These are phyloP conservation scores for Muschampia staudingeri DNA, from an alignment of 2,888 invertebrate species.

Conservation along the genomic window DNA sequence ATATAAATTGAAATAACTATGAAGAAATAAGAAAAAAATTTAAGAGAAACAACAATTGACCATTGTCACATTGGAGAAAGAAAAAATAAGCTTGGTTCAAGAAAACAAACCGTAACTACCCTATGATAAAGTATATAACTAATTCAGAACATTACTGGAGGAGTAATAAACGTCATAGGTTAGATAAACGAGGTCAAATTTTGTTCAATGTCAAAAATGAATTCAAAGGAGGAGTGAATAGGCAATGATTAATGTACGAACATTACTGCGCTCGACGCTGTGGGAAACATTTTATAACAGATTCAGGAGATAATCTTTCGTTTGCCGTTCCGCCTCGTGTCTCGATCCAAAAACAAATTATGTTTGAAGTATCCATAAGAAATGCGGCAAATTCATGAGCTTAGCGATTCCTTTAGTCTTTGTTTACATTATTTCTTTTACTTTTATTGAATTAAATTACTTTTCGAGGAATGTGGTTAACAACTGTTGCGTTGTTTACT, in stretches of 20 bases:
- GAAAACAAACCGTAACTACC: neutral
- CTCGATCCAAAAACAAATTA: constrained; percentile 72
- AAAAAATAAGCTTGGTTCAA: too few species aligned
- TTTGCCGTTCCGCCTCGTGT: constrained; percentile 78
- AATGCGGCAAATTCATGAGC: constrained; percentile 33
- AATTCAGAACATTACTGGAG: constrained; percentile 62
- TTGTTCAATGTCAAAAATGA: constrained; percentile 72
- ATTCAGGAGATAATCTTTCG: constrained; percentile 79
- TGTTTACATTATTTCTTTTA: constrained; percentile 18
- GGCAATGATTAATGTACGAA: constrained; percentile 82
- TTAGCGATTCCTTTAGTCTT: constrained; percentile 17
- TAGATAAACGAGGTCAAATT: constrained; percentile 76
- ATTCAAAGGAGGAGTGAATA: constrained; percentile 69
- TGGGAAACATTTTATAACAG: constrained; percentile 78
- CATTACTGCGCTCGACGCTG: constrained; percentile 75
- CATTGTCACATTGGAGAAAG: too few species aligned
- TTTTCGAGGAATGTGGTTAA: neutral
- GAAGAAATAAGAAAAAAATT: too few species aligned
- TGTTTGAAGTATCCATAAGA: constrained; percentile 63
- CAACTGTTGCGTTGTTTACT: neutral
- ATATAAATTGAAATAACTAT: too few species aligned
- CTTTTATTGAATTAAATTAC: constrained; percentile 10
- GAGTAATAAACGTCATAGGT: constrained; percentile 69
- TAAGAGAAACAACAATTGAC: too few species aligned
- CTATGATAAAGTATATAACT: constrained; percentile 18